Evolutionary conservation across 2,113 vertebrate species (phyloP).

Genomic region (Nycticryphes semicollaris): DNA sequence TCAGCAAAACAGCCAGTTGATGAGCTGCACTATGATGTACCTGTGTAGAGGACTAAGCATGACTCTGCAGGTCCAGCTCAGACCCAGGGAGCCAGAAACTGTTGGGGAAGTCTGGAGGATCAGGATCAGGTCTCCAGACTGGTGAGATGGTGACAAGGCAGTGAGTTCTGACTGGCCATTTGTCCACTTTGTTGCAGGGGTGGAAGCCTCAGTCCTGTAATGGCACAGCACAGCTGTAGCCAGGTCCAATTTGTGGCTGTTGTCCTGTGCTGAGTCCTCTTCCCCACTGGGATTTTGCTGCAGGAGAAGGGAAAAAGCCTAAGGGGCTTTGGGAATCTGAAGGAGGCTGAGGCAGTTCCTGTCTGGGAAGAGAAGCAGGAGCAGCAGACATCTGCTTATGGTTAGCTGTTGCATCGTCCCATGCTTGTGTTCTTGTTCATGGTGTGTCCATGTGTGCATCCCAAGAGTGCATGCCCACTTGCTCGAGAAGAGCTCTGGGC

Average conservation of each 20-base stretch:
- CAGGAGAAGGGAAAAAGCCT: background rate
- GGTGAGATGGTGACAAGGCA: background rate
- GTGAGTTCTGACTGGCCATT: background rate
- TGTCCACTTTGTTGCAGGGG: background rate
- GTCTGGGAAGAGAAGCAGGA: accelerated
- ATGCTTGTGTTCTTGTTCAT: background rate
- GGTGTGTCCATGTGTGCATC: accelerated
- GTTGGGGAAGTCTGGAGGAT: background rate
- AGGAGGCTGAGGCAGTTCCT: background rate
- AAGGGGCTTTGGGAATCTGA: background rate
- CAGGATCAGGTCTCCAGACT: background rate
- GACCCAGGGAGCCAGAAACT: background rate
- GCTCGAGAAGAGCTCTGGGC: background rate
- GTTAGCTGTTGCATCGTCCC: background rate
- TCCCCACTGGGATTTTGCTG: background rate
- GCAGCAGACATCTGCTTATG: background rate
- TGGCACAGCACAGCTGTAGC: background rate
- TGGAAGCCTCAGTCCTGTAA: background rate
- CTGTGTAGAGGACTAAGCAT: background rate
- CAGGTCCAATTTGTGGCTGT: background rate
- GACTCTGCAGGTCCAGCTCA: background rate
- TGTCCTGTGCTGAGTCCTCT: background rate
- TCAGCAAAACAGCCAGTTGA: background rate
- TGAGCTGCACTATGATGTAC: background rate
- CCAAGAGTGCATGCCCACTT: background rate